Evolutionary conservation across 2,797 vertebrate genomes (phyloP), one percentile per base, ranked within the genome.

Genomic region (Chrosomus eos): DNA sequence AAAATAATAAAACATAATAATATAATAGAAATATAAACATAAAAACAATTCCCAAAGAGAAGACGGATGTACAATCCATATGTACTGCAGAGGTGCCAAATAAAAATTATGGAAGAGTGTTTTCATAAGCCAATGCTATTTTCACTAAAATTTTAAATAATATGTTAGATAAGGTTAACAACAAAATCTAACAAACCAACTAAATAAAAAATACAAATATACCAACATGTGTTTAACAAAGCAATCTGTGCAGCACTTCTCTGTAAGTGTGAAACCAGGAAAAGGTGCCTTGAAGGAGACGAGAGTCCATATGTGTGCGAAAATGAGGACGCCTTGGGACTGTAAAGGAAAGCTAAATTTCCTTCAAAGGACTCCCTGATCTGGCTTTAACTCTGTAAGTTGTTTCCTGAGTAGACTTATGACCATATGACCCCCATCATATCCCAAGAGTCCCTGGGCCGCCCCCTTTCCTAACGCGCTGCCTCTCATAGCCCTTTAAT

Each of bases 381-480:
- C 90, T 89, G 78, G 87, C 82, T 88, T 92, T 93, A 91, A 91
- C 91, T 92, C 90, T 85, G 77, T 82, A 62, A 86, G 90, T 85
- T 89, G 84, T 87, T 64, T 87, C 85, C 45, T 40, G 77, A 36
- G 88, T 80, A 87, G 43, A 85, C 77, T 64, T 53, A 76, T 82
- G 89, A 93, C 92, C 92, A 74, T 21, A 73, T 92, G 90, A 92
- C 89, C 91, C 33, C 81, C 80, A 11, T 53, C 81, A 90, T 81
- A 89, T 89, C 89, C 92, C 88, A 86, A 84, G 78, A 88, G 88
- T 83, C 80, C 84, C 40, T 19, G 73, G 87, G 68, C 73, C 85
- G 66, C 83, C 78, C 84, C 75, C 70, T 88, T 90, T 88, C 18
- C 66, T 82, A 87, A 67, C 10, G 55, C 85, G 70, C 76, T 23